Conservation (phyloP, 2,797 vertebrate species). For the Allobates femoralis region DNA sequence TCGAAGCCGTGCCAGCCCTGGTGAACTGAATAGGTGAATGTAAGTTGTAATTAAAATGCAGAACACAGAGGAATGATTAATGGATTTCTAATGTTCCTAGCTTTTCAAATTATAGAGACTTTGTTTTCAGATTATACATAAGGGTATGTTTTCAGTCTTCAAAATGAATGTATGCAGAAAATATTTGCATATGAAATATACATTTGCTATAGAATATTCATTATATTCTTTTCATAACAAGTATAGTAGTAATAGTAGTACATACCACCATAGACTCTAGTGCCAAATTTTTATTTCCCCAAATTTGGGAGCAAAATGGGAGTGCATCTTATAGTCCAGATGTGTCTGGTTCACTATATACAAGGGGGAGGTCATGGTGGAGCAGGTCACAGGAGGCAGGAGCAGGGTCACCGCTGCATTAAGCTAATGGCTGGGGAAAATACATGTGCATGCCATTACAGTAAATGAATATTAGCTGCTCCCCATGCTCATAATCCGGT, state of each 20-base stretch:
- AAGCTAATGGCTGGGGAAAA: no score
- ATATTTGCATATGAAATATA: constrained; percentile 24
- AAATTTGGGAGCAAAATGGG: no score
- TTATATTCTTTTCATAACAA: constrained; percentile 60
- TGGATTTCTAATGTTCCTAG: constrained; percentile 65
- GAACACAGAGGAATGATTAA: constrained; percentile 70
- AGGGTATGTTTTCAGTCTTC: constrained; percentile 34
- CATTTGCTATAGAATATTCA: constrained; percentile 55
- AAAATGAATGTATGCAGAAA: constrained; percentile 25
- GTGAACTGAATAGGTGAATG: constrained; percentile 65
- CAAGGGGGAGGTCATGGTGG: no score
- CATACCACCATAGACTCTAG: no score
- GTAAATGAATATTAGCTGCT: no score
- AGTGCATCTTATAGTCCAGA: no score
- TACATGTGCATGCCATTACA: no score
- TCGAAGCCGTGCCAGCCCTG: constrained; percentile 66
- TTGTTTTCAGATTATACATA: constrained; percentile 54
- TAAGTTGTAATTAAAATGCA: constrained; percentile 73
- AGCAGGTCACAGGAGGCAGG: no score
- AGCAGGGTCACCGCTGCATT: no score
- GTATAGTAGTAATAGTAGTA: not conserved
- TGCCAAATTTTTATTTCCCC: no score
- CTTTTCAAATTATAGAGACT: constrained; percentile 61
- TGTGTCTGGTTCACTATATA: no score
- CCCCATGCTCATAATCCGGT: no score